A percentile compares a stretch with the other conserved stretches of the same genome.
Conservation (phyloP, 1,140 invertebrate species). For the Chrysomallon squamiferum region DNA sequence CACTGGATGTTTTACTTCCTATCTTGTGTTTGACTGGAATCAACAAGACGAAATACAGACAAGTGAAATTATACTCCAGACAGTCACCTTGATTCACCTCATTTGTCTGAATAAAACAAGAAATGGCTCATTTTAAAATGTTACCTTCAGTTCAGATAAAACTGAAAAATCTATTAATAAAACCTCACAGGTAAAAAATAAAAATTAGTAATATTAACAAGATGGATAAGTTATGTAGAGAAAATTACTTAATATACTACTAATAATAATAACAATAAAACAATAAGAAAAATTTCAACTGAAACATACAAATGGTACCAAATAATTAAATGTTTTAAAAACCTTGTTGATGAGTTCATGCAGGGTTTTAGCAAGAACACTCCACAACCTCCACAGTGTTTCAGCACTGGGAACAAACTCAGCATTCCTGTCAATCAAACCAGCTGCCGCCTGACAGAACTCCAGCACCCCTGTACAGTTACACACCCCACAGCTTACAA, state of each 20-base stretch:
- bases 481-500: conserved; percentile 39
- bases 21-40: conserved; percentile 48
- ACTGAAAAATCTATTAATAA: too few relatives aligned
- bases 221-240: too few relatives aligned
- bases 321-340: too few relatives aligned
- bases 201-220: too few relatives aligned
- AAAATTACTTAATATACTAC: too few relatives aligned
- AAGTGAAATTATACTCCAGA: conserved; percentile 56
- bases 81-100: conserved; percentile 61
- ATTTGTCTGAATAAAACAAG: conserved; percentile 42
- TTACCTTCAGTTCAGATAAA: too few relatives aligned
- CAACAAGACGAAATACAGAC: conserved; percentile 45
- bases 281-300: too few relatives aligned
- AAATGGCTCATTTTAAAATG: not conserved
- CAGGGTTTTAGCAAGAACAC: conserved; percentile 32
- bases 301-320: too few relatives aligned
- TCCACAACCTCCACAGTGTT: conserved; percentile 51
- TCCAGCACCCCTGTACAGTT: conserved; percentile 35
- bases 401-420: conserved; percentile 33
- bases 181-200: too few relatives aligned
- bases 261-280: too few relatives aligned
- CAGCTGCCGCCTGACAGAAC: conserved; percentile 48
- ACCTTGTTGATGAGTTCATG: conserved; percentile 45
- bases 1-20: conserved; percentile 30
- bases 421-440: conserved; percentile 35